Evolutionary conservation across 1,140 invertebrate species (phyloP).

Genomic region (Laupala kohalensis): DNA sequence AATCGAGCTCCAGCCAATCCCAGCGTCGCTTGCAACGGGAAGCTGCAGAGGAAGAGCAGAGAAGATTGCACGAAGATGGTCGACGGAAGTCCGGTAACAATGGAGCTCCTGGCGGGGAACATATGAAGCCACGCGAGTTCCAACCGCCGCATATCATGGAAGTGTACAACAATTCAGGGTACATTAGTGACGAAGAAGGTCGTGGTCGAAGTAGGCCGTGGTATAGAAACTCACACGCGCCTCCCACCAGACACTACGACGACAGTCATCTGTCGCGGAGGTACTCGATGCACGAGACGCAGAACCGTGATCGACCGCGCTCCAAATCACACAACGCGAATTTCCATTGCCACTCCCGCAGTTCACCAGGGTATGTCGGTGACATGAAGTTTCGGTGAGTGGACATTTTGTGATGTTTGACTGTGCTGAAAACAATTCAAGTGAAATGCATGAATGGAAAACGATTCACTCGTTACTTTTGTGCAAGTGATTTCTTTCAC

Average conservation of each 20-base stretch:
- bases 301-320: slow-evolving; percentile 19
- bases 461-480: too few relatives aligned
- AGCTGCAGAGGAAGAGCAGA: slow-evolving; percentile 39
- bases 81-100: slow-evolving; percentile 51
- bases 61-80: slow-evolving; percentile 46
- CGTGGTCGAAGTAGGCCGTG: neutral
- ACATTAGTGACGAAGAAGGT: slow-evolving; percentile 22
- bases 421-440: neutral
- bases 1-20: slow-evolving; percentile 55
- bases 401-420: neutral
- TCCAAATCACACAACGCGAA: slow-evolving; percentile 41
- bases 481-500: too few relatives aligned
- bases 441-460: too few relatives aligned
- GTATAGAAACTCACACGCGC: neutral
- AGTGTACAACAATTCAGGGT: slow-evolving; percentile 25
- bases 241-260: neutral
- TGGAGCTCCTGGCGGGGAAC: slow-evolving; percentile 26
- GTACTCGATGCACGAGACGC: slow-evolving; percentile 7
- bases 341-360: slow-evolving; percentile 19
- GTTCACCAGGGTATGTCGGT: slow-evolving; percentile 36
- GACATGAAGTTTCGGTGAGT: slow-evolving; percentile 43
- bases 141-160: slow-evolving; percentile 23
- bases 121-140: slow-evolving; percentile 37
- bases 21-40: slow-evolving; percentile 34
- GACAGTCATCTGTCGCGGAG: slow-evolving; percentile 12